Evolutionary conservation across 2,888 invertebrate genomes (phyloP), one percentile per base, ranked within the genome.

Genomic region (Lasius fuliginosus): DNA sequence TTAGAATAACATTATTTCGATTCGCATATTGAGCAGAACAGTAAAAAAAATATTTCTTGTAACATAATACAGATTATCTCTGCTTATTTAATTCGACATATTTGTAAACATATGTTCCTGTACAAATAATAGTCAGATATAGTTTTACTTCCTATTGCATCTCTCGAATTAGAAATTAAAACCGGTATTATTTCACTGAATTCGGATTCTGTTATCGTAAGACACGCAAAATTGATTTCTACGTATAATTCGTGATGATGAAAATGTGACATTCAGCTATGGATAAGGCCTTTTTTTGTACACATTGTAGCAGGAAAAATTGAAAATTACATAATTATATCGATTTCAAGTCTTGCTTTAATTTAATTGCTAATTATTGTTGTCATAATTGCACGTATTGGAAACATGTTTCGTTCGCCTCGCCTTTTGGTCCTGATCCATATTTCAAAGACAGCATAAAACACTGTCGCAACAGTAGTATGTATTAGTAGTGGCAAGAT

Each of bases 31-130:
- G 56, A 77, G 42, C 69, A 68, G 33, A 77, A 56, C n/a, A 40
- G 30, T 77, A 77, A 56, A 67, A 67, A 67, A 67, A 76, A 46
- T 64, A 65, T 77, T 56, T 77, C 56, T 77, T 27, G 9, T 74
- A 9, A 46, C 3, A 64, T 46, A 30, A 53, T 9, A 23, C 9
- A 27, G 56, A 68, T 40, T 27, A 27, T 67, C 53, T 56, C 2
- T 36, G 27, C 8, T 53, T 36, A 64, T 23, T 75, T 40, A 67
- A 40, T 27, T 23, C 64, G 23, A 64, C 65, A 23, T 67, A 67
- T 27, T 76, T 53, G 11, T 15, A 23, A 15, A 49, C 33, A 18
- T 74, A 74, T 53, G n/a, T 9, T 42, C 42, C n/a, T 62, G 42
- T 62, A 46, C 60, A 23, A 53, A 77, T 69, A 67, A 68, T 68